A percentile compares a stretch with the other conserved stretches of the same genome.
Conservation (phyloP, 2,888 invertebrate genomes). For the Nasonovia ribisnigri region DNA sequence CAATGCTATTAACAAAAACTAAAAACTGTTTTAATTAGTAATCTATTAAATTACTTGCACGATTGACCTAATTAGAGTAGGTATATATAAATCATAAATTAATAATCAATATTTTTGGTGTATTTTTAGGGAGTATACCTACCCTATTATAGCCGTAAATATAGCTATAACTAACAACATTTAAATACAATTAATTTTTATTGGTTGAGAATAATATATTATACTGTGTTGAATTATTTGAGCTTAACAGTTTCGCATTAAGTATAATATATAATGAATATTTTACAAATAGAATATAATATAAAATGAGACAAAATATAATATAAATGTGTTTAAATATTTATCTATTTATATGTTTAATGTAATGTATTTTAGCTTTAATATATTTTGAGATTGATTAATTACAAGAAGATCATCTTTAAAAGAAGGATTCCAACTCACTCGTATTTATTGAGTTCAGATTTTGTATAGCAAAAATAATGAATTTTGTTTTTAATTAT, state of each 20-base stretch:
- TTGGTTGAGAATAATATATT: not conserved
- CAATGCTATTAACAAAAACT: not conserved
- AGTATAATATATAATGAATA: not conserved
- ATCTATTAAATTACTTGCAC: not conserved
- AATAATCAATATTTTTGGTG: slow-evolving; percentile 20
- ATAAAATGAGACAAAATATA: slow-evolving; percentile 21
- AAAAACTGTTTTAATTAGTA: not conserved
- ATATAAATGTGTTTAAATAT: not conserved
- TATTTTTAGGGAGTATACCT: not conserved
- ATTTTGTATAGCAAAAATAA: not conserved
- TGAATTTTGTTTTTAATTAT: not conserved
- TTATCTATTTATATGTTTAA: not conserved
- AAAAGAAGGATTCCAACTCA: not conserved
- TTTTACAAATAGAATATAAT: slow-evolving; percentile 27
- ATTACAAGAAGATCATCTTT: not conserved
- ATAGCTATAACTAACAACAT: not conserved
- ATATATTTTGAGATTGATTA: not conserved
- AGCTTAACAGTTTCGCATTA: slow-evolving; percentile 23
- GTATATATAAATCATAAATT: not conserved
- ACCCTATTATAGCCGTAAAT: slow-evolving; percentile 12
- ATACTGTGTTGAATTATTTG: slow-evolving; percentile 21
- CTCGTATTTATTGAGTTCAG: not conserved
- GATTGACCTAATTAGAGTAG: not conserved
- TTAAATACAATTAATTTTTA: slow-evolving; percentile 18
- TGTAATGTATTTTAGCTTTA: not conserved